Evolutionary conservation across 1,140 invertebrate species (phyloP).

Genomic region (Globodera ellingtonae): DNA sequence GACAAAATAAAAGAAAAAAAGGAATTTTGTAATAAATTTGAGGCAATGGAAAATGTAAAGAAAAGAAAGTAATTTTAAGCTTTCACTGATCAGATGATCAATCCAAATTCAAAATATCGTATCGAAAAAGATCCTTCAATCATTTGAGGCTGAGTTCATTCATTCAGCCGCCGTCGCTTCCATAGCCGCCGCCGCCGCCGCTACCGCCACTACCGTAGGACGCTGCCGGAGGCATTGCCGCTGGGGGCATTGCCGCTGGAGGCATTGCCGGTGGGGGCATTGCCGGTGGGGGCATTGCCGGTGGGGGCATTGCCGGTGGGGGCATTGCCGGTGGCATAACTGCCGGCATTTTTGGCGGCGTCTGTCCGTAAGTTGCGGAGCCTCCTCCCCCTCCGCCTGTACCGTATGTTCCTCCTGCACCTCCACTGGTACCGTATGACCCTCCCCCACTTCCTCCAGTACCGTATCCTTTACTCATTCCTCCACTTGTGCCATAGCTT

Average conservation of each 20-base stretch:
- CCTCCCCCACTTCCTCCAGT: neutral
- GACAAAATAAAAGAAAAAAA: too few species aligned
- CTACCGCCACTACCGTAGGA: neutral
- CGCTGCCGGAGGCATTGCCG: neutral
- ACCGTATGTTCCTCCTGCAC: neutral
- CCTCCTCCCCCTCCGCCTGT: neutral
- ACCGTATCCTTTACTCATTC: neutral
- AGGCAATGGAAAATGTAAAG: too few species aligned
- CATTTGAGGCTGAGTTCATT: neutral
- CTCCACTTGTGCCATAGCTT: neutral
- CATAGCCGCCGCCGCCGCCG: conserved; percentile 1
- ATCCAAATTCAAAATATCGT: too few species aligned
- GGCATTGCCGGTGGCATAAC: neutral
- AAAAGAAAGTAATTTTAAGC: too few species aligned
- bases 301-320: too few species aligned
- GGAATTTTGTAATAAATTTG: too few species aligned
- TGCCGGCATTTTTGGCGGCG: neutral
- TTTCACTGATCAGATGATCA: too few species aligned
- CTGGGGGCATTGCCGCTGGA: neutral
- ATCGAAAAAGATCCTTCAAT: too few species aligned
- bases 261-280: neutral
- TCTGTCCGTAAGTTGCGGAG: neutral
- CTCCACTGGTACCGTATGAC: too few species aligned
- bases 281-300: too few species aligned
- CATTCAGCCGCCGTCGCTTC: neutral